Evolutionary conservation across 2,797 vertebrate species (phyloP).

Genomic region (Propithecus deckenii): DNA sequence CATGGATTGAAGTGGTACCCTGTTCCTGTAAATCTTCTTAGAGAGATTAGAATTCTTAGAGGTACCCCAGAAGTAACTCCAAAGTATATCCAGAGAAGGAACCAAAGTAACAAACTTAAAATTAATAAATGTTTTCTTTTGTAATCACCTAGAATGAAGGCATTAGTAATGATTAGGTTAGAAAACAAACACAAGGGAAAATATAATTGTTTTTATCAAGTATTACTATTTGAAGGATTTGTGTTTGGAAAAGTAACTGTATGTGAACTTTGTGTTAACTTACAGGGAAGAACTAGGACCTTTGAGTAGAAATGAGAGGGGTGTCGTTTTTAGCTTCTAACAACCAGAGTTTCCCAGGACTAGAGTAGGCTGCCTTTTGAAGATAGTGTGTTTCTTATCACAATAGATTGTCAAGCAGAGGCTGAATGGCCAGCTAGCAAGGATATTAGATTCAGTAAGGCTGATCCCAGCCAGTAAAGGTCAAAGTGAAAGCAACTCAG

Average conservation of each 20-base stretch:
- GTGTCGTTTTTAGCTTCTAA: neutral
- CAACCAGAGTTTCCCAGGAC: neutral
- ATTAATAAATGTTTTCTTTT: neutral
- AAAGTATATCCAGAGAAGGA: neutral
- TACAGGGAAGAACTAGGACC: neutral
- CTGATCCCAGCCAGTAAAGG: neutral
- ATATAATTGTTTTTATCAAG: neutral
- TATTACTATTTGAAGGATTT: neutral
- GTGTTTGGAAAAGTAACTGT: neutral
- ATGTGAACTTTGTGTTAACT: neutral
- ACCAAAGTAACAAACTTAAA: neutral
- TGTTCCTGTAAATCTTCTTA: neutral
- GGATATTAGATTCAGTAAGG: neutral
- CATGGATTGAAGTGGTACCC: neutral
- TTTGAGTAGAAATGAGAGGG: neutral
- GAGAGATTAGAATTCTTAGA: neutral
- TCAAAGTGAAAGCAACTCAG: neutral
- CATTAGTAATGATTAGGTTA: neutral
- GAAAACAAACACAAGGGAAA: neutral
- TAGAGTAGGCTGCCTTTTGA: neutral
- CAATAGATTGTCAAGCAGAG: neutral
- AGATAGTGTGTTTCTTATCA: neutral
- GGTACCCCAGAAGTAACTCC: neutral
- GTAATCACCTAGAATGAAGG: neutral
- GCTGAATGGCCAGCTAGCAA: neutral